Evolutionary conservation across 2,113 vertebrate species (phyloP).

Genomic region (Jacana jacana): DNA sequence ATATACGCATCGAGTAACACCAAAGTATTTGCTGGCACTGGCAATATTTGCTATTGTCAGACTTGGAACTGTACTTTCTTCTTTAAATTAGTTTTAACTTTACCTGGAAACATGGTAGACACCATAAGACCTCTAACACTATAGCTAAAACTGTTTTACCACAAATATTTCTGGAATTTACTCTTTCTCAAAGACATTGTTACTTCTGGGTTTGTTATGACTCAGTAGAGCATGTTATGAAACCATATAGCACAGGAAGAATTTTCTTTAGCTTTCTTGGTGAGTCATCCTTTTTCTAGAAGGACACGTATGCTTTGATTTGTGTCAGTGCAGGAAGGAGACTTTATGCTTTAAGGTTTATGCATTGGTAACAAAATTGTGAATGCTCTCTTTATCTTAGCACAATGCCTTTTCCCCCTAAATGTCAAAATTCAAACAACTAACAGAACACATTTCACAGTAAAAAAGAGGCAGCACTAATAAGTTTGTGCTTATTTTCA

Average conservation of each 20-base stretch:
- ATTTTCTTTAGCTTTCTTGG: not conserved
- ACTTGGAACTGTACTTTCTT: not conserved
- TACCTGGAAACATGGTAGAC: not conserved
- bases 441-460: not conserved
- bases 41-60: not conserved
- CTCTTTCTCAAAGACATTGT: not conserved
- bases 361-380: not conserved
- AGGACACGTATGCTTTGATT: slow-evolving; percentile 8
- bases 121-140: not conserved
- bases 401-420: not conserved
- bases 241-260: not conserved
- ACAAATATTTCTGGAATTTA: not conserved
- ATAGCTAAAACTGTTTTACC: not conserved
- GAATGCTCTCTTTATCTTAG: not conserved
- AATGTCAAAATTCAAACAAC: not conserved
- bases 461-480: not conserved
- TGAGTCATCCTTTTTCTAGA: slow-evolving; percentile 34
- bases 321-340: not conserved
- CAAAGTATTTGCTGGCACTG: not conserved
- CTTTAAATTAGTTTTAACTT: not conserved
- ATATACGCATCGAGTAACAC: not conserved
- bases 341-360: not conserved
- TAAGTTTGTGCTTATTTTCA: not conserved
- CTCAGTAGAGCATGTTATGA: not conserved
- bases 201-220: not conserved